A percentile compares a stretch with the other conserved stretches of the same genome.
Evolutionary conservation across 30 jellyfish, hydroid and myxozoan species (phyloP).

Genomic region (Turritopsis rubra): DNA sequence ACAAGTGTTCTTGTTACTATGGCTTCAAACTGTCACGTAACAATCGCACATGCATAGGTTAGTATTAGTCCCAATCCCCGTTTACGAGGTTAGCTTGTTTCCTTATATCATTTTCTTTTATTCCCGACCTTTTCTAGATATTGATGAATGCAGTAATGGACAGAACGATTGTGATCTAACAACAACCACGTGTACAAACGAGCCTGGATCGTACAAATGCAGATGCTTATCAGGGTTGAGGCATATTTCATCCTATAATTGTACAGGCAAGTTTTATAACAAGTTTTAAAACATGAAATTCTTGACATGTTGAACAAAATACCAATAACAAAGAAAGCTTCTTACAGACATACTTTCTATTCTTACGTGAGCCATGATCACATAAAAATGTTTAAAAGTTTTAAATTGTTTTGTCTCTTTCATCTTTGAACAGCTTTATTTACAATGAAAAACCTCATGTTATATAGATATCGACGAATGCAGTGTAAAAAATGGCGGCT

Average conservation of each 20-base stretch:
- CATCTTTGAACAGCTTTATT: too few relatives aligned
- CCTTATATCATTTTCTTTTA: not conserved
- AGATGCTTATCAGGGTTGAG: slow-evolving; percentile 35
- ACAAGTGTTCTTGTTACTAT: slow-evolving; percentile 35
- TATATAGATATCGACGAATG: slow-evolving; percentile 27
- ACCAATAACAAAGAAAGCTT: too few relatives aligned
- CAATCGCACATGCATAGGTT: slow-evolving; percentile 43
- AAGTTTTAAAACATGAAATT: too few relatives aligned
- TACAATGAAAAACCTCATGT: not conserved
- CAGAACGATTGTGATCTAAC: not conserved
- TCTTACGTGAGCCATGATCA: too few relatives aligned
- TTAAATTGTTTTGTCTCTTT: too few relatives aligned
- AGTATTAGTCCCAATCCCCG: not conserved
- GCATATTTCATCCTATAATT: not conserved
- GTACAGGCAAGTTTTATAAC: not conserved
- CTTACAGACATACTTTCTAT: too few relatives aligned
- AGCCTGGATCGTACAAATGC: slow-evolving; percentile 41
- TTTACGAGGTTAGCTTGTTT: not conserved
- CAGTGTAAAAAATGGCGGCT: not conserved
- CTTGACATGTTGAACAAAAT: too few relatives aligned
- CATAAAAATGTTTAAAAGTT: too few relatives aligned
- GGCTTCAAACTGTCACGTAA: slow-evolving; percentile 36
- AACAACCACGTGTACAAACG: slow-evolving; percentile 26
- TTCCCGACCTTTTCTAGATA: not conserved
- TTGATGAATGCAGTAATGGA: not conserved